A percentile compares a stretch with the other conserved stretches of the same genome.
Conservation (phyloP, 2,113 vertebrate species). For the Poecile atricapillus region DNA sequence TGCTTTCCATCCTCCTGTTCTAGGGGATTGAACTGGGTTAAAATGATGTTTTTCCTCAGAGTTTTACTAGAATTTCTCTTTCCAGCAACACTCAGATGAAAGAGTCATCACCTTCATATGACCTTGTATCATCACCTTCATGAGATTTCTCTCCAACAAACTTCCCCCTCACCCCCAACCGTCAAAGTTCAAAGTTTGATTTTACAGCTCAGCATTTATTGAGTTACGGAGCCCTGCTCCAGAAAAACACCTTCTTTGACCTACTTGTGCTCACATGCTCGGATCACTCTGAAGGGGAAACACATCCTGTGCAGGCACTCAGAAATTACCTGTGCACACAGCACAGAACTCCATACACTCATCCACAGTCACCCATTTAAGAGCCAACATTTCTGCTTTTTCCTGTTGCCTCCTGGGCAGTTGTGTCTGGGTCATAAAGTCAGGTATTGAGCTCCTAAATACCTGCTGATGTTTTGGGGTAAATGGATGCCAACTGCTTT, state of each 20-base stretch:
- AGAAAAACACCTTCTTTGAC: background rate
- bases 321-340: background rate
- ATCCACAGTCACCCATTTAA: background rate
- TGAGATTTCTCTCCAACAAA: background rate
- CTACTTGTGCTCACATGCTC: background rate
- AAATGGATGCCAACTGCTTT: background rate
- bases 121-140: background rate
- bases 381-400: background rate
- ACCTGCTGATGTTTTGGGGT: background rate
- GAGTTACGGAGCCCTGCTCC: background rate
- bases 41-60: background rate
- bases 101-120: background rate
- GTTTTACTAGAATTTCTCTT: background rate
- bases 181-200: background rate
- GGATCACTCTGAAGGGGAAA: background rate
- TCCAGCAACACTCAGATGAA: background rate
- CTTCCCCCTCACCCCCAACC: background rate
- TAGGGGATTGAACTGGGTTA: background rate
- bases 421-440: background rate
- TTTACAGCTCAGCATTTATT: background rate
- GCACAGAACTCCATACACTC: background rate
- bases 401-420: background rate
- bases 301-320: background rate
- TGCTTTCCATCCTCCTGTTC: background rate
- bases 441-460: background rate